Conservation (phyloP, 2,113 vertebrate genomes). For the Chiloscyllium plagiosum region DNA sequence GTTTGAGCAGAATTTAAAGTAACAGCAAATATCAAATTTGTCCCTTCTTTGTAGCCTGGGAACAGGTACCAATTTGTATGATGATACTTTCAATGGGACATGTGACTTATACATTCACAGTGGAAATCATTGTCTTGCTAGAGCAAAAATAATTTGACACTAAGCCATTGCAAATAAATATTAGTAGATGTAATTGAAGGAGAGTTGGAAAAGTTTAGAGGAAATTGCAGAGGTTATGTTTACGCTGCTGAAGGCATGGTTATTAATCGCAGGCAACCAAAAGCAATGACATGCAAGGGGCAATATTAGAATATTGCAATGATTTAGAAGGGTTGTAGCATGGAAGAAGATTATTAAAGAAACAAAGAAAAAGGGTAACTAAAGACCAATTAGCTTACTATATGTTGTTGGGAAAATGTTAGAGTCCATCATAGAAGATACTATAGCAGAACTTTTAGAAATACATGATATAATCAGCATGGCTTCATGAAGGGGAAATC, state of each 20-base stretch:
- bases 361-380: too few relatives aligned
- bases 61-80: neutral
- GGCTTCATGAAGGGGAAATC: too few relatives aligned
- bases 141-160: neutral
- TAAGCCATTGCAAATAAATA: neutral
- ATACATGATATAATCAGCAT: too few relatives aligned
- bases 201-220: neutral
- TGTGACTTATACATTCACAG: neutral
- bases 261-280: neutral
- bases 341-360: too few relatives aligned
- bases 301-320: too few relatives aligned
- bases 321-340: too few relatives aligned
- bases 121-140: neutral
- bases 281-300: too few relatives aligned
- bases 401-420: too few relatives aligned
- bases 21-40: neutral
- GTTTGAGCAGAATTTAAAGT: neutral
- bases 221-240: neutral
- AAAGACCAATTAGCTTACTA: too few relatives aligned
- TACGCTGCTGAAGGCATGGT: neutral
- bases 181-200: neutral
- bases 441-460: too few relatives aligned
- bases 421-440: too few relatives aligned
- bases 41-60: neutral
- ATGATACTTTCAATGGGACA: neutral